Evolutionary conservation across 2,888 invertebrate genomes (phyloP).

Genomic region (Epirrhoe tristata): DNA sequence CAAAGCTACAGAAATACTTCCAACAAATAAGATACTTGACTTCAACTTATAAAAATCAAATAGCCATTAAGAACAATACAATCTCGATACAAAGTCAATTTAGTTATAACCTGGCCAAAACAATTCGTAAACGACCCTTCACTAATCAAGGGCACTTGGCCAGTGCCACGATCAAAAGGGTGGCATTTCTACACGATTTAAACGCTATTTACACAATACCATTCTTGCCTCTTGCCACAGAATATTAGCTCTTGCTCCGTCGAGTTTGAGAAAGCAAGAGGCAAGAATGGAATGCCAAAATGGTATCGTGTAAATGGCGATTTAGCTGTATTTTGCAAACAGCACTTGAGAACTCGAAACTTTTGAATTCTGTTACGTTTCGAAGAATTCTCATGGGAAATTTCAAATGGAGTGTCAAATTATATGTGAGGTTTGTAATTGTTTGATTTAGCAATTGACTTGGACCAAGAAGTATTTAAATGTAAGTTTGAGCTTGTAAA

Average conservation of each 20-base stretch:
- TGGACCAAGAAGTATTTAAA: not conserved
- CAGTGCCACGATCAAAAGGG: conserved; percentile 69
- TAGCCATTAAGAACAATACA: conserved; percentile 31
- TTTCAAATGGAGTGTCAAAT: conserved; percentile 11
- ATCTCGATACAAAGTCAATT: conserved; percentile 48
- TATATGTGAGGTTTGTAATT: conserved; percentile 7
- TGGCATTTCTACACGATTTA: conserved; percentile 68
- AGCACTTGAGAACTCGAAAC: conserved; percentile 61
- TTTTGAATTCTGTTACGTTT: conserved; percentile 62
- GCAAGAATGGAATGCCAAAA: too few species aligned
- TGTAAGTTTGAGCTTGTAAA: too few species aligned
- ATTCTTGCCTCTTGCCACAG: too few species aligned
- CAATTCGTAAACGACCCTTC: conserved; percentile 50
- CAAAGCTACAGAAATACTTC: conserved; percentile 21
- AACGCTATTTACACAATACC: conserved; percentile 34
- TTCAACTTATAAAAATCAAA: conserved; percentile 31
- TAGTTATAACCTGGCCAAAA: conserved; percentile 29
- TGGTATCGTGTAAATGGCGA: too few species aligned
- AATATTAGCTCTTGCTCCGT: too few species aligned
- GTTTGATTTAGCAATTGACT: conserved; percentile 5
- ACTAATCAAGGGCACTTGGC: conserved; percentile 60
- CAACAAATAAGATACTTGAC: not conserved
- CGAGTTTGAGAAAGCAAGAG: too few species aligned
- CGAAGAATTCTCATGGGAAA: conserved; percentile 65
- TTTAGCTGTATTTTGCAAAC: conserved; percentile 76